These are phyloP conservation scores for Drosophila albomicans DNA, from an alignment of 1,140 invertebrate species.

Conservation along the genomic window DNA sequence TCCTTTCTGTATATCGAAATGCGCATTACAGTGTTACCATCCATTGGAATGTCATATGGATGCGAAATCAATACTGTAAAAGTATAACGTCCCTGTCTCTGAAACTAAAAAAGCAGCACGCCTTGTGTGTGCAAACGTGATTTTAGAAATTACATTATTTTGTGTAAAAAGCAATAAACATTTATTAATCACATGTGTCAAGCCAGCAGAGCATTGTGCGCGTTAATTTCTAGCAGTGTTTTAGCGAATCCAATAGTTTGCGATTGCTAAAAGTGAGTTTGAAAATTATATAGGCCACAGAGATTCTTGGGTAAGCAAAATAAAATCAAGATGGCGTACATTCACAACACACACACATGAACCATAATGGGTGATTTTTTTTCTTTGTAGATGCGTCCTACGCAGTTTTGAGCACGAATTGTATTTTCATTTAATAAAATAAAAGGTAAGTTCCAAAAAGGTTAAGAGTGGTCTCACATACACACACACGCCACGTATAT, in stretches of 20 bases:
- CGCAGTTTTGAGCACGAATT: conserved; percentile 12
- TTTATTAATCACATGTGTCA: conserved; percentile 15
- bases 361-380: conserved; percentile 14
- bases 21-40: too few relatives aligned
- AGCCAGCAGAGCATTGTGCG: conserved; percentile 1
- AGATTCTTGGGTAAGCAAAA: conserved; percentile 56
- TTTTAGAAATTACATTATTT: conserved; percentile 25
- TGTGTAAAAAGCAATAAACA: conserved; percentile 14
- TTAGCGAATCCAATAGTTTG: conserved; percentile 2
- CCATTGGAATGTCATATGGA: background rate
- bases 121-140: conserved; percentile 39
- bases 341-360: conserved; percentile 16
- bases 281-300: conserved; percentile 38
- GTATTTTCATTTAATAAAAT: conserved; percentile 6
- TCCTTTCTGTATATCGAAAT: too few relatives aligned
- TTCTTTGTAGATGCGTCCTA: conserved; percentile 10
- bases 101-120: conserved; percentile 27
- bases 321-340: conserved; percentile 69
- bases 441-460: conserved; percentile 70
- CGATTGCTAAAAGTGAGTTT: conserved; percentile 8
- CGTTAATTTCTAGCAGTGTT: conserved; percentile 23
- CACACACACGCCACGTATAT: conserved; percentile 12
- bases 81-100: conserved; percentile 6
- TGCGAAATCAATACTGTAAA: conserved; percentile 9
- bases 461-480: conserved; percentile 34